Evolutionary conservation across 2,888 invertebrate genomes (phyloP).

Genomic region (Arge pagana): DNA sequence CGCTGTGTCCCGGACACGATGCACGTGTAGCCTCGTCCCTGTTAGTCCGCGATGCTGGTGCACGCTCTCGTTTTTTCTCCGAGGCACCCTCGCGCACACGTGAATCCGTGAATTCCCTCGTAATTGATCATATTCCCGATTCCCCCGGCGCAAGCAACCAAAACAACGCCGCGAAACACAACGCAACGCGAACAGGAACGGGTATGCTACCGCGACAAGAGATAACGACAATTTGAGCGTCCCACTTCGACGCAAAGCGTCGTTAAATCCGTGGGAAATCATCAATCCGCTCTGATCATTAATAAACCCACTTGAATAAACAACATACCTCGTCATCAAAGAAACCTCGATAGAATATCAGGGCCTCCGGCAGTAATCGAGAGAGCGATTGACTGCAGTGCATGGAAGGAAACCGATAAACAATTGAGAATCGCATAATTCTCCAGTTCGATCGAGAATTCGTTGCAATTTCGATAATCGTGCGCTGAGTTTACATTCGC

Average conservation of each 20-base stretch:
- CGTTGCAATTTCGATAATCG: constrained; percentile 41
- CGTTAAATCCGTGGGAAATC: constrained; percentile 34
- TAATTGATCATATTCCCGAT: constrained; percentile 18
- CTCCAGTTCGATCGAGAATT: constrained; percentile 36
- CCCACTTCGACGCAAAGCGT: constrained; percentile 28
- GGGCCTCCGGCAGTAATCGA: constrained; percentile 15
- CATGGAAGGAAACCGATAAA: constrained; percentile 32
- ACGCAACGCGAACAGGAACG: constrained; percentile 4
- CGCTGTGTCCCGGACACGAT: constrained; percentile 26
- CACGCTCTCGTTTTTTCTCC: constrained; percentile 4
- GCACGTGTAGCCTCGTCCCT: constrained; percentile 15
- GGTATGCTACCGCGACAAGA: constrained; percentile 7
- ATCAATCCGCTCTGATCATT: constrained; percentile 37
- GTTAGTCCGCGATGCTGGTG: constrained; percentile 13
- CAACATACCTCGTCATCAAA: constrained; percentile 34
- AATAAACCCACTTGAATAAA: constrained; percentile 37
- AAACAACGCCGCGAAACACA: constrained; percentile 1
- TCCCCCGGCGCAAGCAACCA: constrained; percentile 4
- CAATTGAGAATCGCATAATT: constrained; percentile 34
- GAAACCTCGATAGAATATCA: constrained; percentile 25
- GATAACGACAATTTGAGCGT: constrained; percentile 25
- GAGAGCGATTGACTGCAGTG: constrained; percentile 14
- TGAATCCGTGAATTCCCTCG: constrained; percentile 11
- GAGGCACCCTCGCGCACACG: neutral
- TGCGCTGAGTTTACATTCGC: too few species aligned